Evolutionary conservation across 2,797 vertebrate genomes (phyloP), one percentile per base, ranked within the genome.

Genomic region (Lacerta agilis): DNA sequence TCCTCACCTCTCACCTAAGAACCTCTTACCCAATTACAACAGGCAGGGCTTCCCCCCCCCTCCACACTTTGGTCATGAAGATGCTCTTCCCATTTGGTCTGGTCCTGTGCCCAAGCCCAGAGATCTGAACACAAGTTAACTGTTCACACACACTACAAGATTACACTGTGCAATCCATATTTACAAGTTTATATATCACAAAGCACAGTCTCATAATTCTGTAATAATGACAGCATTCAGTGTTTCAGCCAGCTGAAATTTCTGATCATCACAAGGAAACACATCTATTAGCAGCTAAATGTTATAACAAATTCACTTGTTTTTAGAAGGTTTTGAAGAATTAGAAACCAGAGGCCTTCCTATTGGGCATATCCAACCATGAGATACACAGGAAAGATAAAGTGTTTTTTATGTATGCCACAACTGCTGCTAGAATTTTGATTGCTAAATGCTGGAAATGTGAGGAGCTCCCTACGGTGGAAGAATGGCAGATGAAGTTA

Each of bases 21-120:
- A 75, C 45, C 83, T 83, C 49, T 78, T 55, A 10, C 38, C 87
- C 83, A 64, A 41, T 7, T 79, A 67, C 64, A 91, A 92, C 25
- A 38, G 82, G 45, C 10, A 55, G 49, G 49, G 18, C n/a, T 13
- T 2, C 3, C 2, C 45, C 81, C 73, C 49, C 77, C 67, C 86
- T 81, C 18, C 79, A 78, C 18, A 71, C 84, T 25, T 5, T 43
- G 64, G 36, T 18, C 36, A 87, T 75, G 27, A 8, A 61, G 0
- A 49, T 0, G 3, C 9, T 67, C 23, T 25, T 81, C 18, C n/a
- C 79, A 77, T 49, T 55, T 29, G 72, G 25, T 25, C 73, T 0
- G 75, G n/a, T 36, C 69, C 69, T 75, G 20, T 38, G 33, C 0
- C 20, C n/a, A 72, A 86, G 15, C 79, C 49, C 76, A 18, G 20